phyloP scores from a whole-genome alignment of 2,888 invertebrate species.

The Chaitophorus viminalis region DNA sequence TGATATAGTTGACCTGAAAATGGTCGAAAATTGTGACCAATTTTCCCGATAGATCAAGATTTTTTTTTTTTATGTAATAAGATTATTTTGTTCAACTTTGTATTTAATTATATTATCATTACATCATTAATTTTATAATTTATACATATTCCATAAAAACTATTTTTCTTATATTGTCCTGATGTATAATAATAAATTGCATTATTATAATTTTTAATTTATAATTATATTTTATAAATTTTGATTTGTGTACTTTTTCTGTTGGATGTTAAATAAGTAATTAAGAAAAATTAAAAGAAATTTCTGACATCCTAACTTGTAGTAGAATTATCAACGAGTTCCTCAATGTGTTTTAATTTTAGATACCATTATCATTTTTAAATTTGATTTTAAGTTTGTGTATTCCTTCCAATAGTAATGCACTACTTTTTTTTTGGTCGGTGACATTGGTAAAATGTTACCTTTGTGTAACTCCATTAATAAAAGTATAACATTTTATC shows the following conservation, averaged over 20 bases:
- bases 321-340: not conserved
- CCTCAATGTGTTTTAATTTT: no score
- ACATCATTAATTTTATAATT: not conserved
- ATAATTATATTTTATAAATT: slow-evolving; percentile 14
- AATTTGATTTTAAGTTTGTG: no score
- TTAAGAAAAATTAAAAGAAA: not conserved
- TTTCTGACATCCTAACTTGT: not conserved
- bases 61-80: slow-evolving; percentile 46
- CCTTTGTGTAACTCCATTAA: no score
- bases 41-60: slow-evolving; percentile 39
- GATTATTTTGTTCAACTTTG: slow-evolving; percentile 31
- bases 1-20: slow-evolving; percentile 20
- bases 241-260: not conserved
- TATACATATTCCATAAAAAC: slow-evolving; percentile 20
- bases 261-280: not conserved
- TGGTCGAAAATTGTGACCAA: not conserved
- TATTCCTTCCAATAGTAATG: no score
- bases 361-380: no score
- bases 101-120: slow-evolving; percentile 34
- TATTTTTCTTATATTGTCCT: slow-evolving; percentile 47
- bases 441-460: no score
- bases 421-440: no score
- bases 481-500: no score
- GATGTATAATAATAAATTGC: slow-evolving; percentile 25
- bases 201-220: slow-evolving; percentile 21